Conservation (phyloP, 2,888 invertebrate species). For the Morinoia aosen region DNA sequence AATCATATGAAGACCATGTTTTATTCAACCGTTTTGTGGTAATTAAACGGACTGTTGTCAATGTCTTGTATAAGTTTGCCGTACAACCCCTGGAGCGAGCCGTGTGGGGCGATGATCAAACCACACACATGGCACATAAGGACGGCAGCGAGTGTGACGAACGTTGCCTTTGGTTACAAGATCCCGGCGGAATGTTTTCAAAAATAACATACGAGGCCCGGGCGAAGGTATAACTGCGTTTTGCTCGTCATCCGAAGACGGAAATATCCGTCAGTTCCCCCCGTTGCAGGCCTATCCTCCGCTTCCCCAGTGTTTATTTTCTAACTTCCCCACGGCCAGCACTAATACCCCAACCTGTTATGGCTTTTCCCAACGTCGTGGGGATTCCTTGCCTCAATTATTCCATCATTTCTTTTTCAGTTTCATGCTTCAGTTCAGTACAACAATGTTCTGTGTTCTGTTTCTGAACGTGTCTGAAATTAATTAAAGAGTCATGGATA, state of each 20-base stretch:
- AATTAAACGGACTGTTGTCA: neutral
- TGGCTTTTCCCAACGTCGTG: neutral
- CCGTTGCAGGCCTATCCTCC: neutral
- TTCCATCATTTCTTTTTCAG: too few relatives aligned
- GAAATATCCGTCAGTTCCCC: slow-evolving; percentile 27
- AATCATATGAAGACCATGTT: neutral
- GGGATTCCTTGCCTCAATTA: neutral
- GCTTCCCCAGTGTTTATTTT: slow-evolving; percentile 40
- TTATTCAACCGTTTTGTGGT: neutral
- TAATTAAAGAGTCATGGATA: too few relatives aligned
- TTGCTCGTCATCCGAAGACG: neutral
- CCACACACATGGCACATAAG: neutral
- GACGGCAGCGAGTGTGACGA: neutral
- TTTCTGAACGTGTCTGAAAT: too few relatives aligned
- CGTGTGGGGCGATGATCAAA: neutral
- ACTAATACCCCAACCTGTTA: slow-evolving; percentile 33
- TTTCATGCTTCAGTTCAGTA: too few relatives aligned
- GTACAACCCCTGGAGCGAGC: neutral
- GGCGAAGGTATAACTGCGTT: neutral
- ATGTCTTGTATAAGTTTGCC: neutral
- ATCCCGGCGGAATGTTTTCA: neutral
- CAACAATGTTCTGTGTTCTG: too few relatives aligned
- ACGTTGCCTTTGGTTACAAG: neutral
- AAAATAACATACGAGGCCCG: neutral
- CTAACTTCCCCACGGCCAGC: slow-evolving; percentile 13